Base-by-base conservation (phyloP, 2,888 invertebrate genomes). In the Galerucella calmariensis region DNA sequence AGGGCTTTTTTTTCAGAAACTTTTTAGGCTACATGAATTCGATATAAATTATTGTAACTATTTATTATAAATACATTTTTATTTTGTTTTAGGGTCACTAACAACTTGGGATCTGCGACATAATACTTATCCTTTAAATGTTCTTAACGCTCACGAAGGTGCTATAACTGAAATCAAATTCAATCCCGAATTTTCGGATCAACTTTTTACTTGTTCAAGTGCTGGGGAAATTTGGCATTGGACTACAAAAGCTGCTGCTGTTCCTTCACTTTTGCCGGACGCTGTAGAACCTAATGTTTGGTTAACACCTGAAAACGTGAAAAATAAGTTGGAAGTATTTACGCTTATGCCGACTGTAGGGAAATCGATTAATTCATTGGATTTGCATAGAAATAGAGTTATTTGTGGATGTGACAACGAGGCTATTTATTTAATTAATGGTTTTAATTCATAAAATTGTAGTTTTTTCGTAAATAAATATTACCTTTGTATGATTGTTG, bases 171-270 rank as follows among this genome's bases (percentile, higher is more conserved):
- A 97, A 87, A 92, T 97, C 81, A 91, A 93, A 73, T 97, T 97
- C 84, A 97, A 97, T 87, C 94, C 93, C 0, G 92, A 94, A 74
- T 92, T 94, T 82, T 96, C 97, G 0, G 93, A 95, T 72, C 95
- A 95, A 86, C 85, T 97, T 1, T 93, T 96, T 79, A 94, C 95
- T 0, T 93, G 94, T 83, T 95, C 97, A 0, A 90, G 90, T 68
- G 92, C 93, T 65, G 97, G 97, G 0, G 94, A 96, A 85, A 87
- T 97, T 3, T 97, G 96, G 95, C 95, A 96, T 84, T 97, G 97
- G 97, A 93, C 94, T 77, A 92, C 92, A 82, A 91, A 92, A 77
- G 84, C 70, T 16, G 81, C 80, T 78, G 72, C 68, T 12, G 24
- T 69, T 10, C 63, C 75, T 11, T 46, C 71, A 9, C 72, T 74